phyloP scores from a whole-genome alignment of 2,797 vertebrate species.

The Mormyrops boulengeri region DNA sequence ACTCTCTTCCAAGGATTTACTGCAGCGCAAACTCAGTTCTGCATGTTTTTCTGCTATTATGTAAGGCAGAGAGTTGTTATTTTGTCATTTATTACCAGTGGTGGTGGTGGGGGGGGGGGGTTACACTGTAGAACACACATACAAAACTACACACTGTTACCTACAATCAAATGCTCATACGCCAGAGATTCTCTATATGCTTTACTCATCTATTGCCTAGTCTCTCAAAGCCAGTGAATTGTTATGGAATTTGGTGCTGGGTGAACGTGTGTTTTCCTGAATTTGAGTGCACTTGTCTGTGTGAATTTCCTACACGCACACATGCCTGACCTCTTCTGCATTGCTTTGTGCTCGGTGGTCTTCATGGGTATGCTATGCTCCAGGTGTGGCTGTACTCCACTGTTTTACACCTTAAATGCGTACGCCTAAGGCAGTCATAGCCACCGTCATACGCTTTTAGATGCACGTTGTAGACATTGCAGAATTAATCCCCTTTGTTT shows the following conservation, averaged over 20 bases:
- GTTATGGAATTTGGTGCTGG: background rate
- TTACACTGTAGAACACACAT: background rate
- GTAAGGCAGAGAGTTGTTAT: background rate
- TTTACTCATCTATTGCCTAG: background rate
- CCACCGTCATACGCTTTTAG: slow-evolving; percentile 8
- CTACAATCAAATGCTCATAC: slow-evolving; percentile 6
- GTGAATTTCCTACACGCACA: background rate
- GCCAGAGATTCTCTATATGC: background rate
- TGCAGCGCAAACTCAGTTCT: background rate
- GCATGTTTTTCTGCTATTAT: background rate
- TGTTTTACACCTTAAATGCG: background rate
- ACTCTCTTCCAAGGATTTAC: background rate
- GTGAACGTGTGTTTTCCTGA: background rate
- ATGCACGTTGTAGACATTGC: slow-evolving; percentile 24
- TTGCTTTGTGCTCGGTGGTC: background rate
- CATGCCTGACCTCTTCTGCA: background rate
- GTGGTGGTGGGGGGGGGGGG: background rate
- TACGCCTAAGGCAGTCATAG: background rate
- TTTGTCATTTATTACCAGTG: background rate
- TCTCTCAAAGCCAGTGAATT: background rate
- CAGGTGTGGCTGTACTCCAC: slow-evolving; percentile 16
- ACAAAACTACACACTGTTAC: background rate
- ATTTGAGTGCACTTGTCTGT: background rate
- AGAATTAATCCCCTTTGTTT: slow-evolving; percentile 21
- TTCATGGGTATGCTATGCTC: slow-evolving; percentile 6